Base-by-base conservation (phyloP, 2,113 vertebrate species). In the Irena cyanogastra region DNA sequence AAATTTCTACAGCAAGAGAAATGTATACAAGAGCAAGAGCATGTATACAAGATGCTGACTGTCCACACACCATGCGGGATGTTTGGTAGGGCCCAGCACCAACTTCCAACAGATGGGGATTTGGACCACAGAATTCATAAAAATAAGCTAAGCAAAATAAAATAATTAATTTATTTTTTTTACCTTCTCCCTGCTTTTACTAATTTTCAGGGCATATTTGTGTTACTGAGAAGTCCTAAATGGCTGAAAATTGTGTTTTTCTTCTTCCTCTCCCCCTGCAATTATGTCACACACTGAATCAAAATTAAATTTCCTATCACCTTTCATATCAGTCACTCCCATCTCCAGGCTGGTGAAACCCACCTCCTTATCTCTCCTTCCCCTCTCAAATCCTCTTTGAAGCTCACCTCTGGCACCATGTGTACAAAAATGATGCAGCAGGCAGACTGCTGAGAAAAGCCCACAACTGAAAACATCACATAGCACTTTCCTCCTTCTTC, bases 301-400 rank as follows among this genome's bases (percentile, higher is more conserved):
- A 66, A 94, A 97, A 91, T 44, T 74, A 69, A 76, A 83, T 96
- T 95, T 92, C 90, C 75, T 83, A 96, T 93, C 86, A 0, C 79
- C 35, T 69, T 79, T 44, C 59, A 6, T 86, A 93, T 95, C 92
- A 83, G 85, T 66, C 2, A 1, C 19, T 88, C 79, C 63, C 45
- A 86, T 80, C 82, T 66, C 65, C 69, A 94, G 78, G 69, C 74
- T 94, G 78, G 69, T 37, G 79, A 93, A 86, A 76, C 59, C 24
- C 57, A 75, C n/a, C 37, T 86, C 71, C 54, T 95, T 93, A 93
- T 97, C 92, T 91, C 41, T 35, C 17, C 47, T 30, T 47, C 71
- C 41, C 59, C 19, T 92, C 70, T 33, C 37, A 90, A 77, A 69
- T 35, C 63, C 63, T 54, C 79, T 92, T 93, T 74, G 71, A 94